Percentiles rank a stretch among this genome's conserved stretches.
Evolutionary conservation across 2,113 vertebrate genomes (phyloP).

Genomic region (Semnornis frantzii): DNA sequence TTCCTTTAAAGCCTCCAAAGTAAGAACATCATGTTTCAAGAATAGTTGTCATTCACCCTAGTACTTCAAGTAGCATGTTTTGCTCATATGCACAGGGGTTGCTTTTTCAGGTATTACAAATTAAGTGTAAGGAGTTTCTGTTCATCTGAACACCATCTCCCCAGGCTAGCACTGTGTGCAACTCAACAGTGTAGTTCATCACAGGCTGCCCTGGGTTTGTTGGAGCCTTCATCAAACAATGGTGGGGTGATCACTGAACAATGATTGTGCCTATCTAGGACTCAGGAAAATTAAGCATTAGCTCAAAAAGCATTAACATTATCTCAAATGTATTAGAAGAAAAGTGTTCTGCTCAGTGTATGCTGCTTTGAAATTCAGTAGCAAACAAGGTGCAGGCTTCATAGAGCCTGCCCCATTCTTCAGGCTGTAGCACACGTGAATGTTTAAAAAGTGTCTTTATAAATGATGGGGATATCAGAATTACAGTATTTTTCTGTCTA

Average conservation of each 20-base stretch:
- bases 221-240: background rate
- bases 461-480: conserved; percentile 9
- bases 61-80: background rate
- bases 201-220: background rate
- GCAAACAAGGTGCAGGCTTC: background rate
- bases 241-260: background rate
- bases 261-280: background rate
- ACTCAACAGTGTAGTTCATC: background rate
- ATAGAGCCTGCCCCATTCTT: background rate
- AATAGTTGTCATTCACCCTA: background rate
- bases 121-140: background rate
- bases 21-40: background rate
- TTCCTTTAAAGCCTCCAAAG: background rate
- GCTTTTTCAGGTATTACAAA: background rate
- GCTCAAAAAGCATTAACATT: background rate
- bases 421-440: background rate
- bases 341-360: background rate
- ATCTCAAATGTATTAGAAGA: background rate
- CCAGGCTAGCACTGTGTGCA: fast-evolving
- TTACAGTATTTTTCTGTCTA: background rate
- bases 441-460: background rate
- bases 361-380: background rate
- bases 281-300: background rate
- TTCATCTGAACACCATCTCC: background rate
- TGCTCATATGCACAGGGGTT: background rate